phyloP scores from a whole-genome alignment of 2,888 invertebrate genomes.

The Phengaris arion region DNA sequence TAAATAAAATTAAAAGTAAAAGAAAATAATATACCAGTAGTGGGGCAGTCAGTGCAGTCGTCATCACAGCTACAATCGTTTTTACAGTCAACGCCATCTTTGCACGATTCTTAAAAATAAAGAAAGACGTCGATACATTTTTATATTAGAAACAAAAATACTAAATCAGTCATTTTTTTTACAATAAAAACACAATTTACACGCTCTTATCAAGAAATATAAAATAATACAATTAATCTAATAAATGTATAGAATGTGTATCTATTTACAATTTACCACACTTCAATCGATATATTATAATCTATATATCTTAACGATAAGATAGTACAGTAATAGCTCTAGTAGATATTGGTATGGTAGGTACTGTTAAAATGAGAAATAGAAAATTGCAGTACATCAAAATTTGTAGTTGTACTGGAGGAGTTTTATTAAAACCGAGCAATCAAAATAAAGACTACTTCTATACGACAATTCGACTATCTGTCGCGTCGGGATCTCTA shows the following conservation, averaged over 20 bases:
- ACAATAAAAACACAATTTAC: neutral
- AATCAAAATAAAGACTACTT: neutral
- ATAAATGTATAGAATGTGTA: neutral
- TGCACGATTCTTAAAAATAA: slow-evolving; percentile 57
- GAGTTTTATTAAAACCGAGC: no score
- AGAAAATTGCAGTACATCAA: no score
- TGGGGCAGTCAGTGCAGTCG: slow-evolving; percentile 57
- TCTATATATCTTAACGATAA: neutral
- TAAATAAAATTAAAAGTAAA: neutral
- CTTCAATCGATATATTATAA: neutral
- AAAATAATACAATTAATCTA: neutral
- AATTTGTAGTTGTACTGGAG: no score
- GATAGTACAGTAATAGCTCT: neutral
- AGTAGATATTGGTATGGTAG: neutral
- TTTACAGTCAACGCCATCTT: slow-evolving; percentile 58
- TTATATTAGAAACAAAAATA: neutral
- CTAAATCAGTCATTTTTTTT: neutral
- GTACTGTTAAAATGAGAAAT: neutral
- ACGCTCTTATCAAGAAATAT: neutral
- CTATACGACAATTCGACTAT: neutral
- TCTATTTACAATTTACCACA: neutral
- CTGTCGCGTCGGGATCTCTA: neutral
- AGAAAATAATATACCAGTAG: slow-evolving; percentile 32
- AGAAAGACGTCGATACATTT: neutral
- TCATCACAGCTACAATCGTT: slow-evolving; percentile 57